phyloP scores from a whole-genome alignment of 2,113 vertebrate species.

The Pandion haliaetus region DNA sequence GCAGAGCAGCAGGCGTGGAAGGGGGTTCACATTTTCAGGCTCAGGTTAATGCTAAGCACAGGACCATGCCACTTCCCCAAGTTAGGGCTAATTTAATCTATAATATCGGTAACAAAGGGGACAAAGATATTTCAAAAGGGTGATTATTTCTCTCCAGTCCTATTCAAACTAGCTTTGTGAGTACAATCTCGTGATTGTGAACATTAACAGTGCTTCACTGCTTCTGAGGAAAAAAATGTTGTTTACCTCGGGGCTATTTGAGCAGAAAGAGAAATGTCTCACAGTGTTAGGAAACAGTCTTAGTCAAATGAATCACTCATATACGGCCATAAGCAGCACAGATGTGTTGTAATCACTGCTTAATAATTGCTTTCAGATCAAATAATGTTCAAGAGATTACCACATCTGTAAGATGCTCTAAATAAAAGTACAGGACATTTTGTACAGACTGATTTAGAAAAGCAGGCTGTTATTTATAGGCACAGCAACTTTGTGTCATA shows the following conservation, averaged over 20 bases:
- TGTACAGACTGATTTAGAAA: slow-evolving; percentile 4
- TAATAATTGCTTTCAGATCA: slow-evolving; percentile 47
- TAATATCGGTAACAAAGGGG: neutral
- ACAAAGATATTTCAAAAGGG: slow-evolving; percentile 37
- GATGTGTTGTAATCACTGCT: slow-evolving; percentile 42
- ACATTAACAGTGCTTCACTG: neutral
- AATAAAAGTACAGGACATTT: slow-evolving; percentile 19
- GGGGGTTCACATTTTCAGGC: neutral
- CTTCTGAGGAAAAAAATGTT: neutral
- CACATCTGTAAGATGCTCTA: neutral
- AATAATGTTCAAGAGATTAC: slow-evolving; percentile 23
- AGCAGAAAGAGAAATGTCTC: slow-evolving; percentile 12
- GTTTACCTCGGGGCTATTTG: neutral
- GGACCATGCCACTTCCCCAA: neutral
- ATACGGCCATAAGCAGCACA: neutral
- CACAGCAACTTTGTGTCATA: neutral
- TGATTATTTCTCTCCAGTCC: slow-evolving; percentile 22
- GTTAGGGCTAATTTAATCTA: slow-evolving; percentile 7
- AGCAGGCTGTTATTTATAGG: neutral
- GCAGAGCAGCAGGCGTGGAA: neutral
- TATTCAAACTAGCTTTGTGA: slow-evolving; percentile 3
- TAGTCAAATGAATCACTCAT: slow-evolving; percentile 5
- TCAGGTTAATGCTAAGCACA: neutral
- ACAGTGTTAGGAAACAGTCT: neutral
- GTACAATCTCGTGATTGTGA: slow-evolving; percentile 24